Conservation (phyloP, 2,888 invertebrate genomes). For the Hymenopus coronatus region DNA sequence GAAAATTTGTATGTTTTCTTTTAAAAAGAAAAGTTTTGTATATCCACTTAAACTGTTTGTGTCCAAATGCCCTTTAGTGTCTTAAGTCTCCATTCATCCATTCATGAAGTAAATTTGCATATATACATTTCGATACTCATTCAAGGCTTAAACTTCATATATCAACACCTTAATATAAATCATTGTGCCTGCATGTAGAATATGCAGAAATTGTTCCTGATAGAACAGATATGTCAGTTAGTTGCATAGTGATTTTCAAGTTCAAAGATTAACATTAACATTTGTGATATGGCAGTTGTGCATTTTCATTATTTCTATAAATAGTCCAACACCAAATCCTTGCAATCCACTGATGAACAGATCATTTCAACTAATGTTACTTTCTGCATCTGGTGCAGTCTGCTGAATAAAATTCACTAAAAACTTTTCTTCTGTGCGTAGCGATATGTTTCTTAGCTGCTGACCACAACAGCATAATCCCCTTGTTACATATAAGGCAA, state of each 20-base stretch:
- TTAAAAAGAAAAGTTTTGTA: background rate
- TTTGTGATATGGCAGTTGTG: constrained; percentile 19
- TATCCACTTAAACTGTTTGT: background rate
- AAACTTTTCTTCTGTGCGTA: background rate
- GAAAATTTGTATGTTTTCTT: background rate
- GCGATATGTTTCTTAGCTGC: background rate
- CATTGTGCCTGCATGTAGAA: constrained; percentile 1
- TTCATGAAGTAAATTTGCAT: background rate
- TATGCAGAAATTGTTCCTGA: background rate
- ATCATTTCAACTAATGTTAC: background rate
- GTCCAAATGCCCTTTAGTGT: background rate
- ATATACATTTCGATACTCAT: background rate
- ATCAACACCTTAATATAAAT: constrained; percentile 14
- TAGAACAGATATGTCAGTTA: constrained; percentile 13
- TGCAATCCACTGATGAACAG: background rate
- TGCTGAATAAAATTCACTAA: background rate
- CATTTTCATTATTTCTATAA: constrained; percentile 7
- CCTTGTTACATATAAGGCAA: background rate
- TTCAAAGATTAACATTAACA: constrained; percentile 6
- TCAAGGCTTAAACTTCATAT: background rate
- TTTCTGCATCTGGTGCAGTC: background rate
- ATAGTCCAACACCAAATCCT: background rate
- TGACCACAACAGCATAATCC: background rate
- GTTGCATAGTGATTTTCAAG: background rate
- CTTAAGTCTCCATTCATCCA: background rate